These are phyloP conservation scores for Tachycineta bicolor DNA, from an alignment of 2,113 vertebrate genomes.

Conservation along the genomic window DNA sequence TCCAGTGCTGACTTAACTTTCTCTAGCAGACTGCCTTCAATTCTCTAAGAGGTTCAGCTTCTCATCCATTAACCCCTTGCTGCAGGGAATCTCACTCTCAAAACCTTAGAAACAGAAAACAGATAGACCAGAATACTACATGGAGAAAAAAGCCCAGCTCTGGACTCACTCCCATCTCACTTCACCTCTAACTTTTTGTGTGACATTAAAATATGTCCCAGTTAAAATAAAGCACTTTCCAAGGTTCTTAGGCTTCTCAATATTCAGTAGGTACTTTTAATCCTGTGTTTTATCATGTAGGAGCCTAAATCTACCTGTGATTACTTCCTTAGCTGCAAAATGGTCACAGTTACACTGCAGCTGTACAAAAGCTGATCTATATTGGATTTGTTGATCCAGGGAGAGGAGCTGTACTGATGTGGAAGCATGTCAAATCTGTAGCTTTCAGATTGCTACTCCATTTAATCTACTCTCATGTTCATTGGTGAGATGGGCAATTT, in stretches of 20 bases:
- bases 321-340: not conserved
- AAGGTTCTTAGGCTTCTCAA: not conserved
- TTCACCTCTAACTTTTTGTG: not conserved
- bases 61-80: slow-evolving; percentile 53
- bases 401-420: not conserved
- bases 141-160: not conserved
- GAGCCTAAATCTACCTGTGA: not conserved
- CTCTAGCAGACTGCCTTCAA: slow-evolving; percentile 9
- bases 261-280: not conserved
- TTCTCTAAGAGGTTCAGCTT: not conserved
- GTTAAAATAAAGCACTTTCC: not conserved
- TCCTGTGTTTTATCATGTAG: not conserved
- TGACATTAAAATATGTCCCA: not conserved
- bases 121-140: not conserved
- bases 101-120: not conserved
- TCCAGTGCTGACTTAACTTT: slow-evolving; percentile 48
- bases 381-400: not conserved
- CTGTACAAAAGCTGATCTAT: not conserved
- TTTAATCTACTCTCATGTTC: not conserved
- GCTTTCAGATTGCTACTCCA: not conserved
- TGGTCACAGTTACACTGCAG: not conserved
- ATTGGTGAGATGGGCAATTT: not conserved
- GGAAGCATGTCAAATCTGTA: not conserved
- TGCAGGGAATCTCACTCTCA: not conserved
- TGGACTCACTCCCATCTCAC: not conserved